phyloP scores from a whole-genome alignment of 2,113 vertebrate species.

The Lichenostomus cassidix region DNA sequence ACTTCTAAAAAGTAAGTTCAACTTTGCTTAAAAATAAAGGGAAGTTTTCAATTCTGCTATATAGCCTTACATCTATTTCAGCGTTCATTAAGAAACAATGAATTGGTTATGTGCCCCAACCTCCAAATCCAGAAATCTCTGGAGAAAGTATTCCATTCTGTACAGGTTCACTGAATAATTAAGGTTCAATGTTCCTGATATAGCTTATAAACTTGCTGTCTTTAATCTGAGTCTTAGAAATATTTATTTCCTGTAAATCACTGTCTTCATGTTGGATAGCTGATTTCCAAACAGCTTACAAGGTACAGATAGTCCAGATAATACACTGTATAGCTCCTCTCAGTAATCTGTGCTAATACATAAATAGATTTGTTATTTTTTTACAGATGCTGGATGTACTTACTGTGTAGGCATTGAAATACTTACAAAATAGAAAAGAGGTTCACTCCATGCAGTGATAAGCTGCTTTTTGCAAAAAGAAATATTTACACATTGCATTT shows the following conservation, averaged over 20 bases:
- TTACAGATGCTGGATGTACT: neutral
- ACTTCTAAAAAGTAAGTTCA: constrained; percentile 92
- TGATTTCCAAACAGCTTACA: neutral
- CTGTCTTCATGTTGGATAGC: neutral
- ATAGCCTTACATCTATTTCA: neutral
- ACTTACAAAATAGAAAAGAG: constrained; percentile 1
- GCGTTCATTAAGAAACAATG: neutral
- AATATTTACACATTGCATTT: neutral
- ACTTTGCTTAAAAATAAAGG: neutral
- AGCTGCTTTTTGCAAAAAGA: neutral
- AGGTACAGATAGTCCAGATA: neutral
- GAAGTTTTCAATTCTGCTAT: neutral
- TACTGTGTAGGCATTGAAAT: neutral
- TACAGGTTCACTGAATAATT: neutral
- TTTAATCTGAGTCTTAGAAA: neutral
- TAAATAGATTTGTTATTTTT: constrained; percentile 2
- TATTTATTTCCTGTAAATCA: neutral
- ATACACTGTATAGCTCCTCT: neutral
- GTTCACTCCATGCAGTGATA: neutral
- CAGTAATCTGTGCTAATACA: neutral
- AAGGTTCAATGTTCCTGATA: neutral
- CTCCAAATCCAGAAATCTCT: neutral
- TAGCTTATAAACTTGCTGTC: neutral
- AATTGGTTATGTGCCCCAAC: neutral
- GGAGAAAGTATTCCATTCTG: neutral